phyloP scores from a whole-genome alignment of 2,113 vertebrate genomes.

The Etheostoma cragini region DNA sequence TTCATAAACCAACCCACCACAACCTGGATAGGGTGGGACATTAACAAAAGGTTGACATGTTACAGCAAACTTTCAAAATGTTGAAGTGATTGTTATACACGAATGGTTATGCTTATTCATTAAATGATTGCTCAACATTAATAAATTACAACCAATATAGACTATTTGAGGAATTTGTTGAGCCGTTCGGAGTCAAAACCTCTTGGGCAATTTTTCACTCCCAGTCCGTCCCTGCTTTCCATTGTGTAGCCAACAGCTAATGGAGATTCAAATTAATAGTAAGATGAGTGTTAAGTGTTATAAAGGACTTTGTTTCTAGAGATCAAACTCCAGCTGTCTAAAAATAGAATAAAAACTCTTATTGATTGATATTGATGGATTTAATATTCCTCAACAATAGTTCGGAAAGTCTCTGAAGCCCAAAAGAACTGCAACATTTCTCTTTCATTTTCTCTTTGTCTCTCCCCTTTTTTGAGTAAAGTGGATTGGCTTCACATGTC shows the following conservation, averaged over 20 bases:
- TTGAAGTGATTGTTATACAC: too few relatives aligned
- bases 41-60: too few relatives aligned
- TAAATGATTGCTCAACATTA: too few relatives aligned
- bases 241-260: conserved; percentile 41
- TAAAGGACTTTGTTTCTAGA: conserved; percentile 48
- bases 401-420: conserved; percentile 54
- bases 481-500: conserved; percentile 26
- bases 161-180: too few relatives aligned
- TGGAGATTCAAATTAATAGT: conserved; percentile 52
- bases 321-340: conserved; percentile 47
- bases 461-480: conserved; percentile 33
- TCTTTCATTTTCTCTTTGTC: conserved; percentile 45
- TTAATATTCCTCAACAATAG: conserved; percentile 58
- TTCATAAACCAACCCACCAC: too few relatives aligned
- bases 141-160: too few relatives aligned
- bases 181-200: too few relatives aligned
- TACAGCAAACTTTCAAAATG: too few relatives aligned
- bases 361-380: conserved; percentile 23
- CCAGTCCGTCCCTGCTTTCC: too few relatives aligned
- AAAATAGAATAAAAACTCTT: conserved; percentile 37
- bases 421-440: conserved; percentile 33
- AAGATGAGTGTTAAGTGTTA: conserved; percentile 40
- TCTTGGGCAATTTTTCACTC: too few relatives aligned
- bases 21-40: too few relatives aligned
- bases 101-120: too few relatives aligned